A percentile compares a stretch with the other conserved stretches of the same genome.
These are phyloP conservation scores for Himalopsyche phryganea DNA, from an alignment of 1,140 invertebrate species.

Conservation along the genomic window DNA sequence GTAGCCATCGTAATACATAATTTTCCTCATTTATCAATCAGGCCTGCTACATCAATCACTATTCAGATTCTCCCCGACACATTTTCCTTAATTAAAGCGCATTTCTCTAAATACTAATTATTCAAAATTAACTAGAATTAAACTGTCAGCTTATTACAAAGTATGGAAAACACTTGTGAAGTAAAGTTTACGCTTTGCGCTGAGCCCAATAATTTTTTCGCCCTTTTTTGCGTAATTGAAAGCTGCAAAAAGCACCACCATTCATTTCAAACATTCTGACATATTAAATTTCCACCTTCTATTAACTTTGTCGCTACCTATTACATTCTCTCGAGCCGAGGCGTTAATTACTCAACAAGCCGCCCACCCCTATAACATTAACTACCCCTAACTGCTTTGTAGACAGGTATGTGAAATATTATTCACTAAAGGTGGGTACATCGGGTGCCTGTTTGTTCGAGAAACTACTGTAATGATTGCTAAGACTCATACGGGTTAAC, in stretches of 20 bases:
- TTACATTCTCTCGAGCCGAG: conserved; percentile 7
- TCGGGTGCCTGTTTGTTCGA: neutral
- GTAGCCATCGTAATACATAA: too few species aligned
- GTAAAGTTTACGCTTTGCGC: neutral
- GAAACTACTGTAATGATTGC: neutral
- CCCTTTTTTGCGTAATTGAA: neutral
- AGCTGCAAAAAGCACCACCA: neutral
- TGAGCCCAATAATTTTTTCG: neutral
- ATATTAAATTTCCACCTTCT: conserved; percentile 13
- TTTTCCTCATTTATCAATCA: too few species aligned
- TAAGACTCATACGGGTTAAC: too few species aligned
- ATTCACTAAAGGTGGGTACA: neutral
- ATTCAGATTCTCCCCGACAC: too few species aligned
- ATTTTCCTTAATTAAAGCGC: too few species aligned
- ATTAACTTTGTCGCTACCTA: conserved; percentile 17
- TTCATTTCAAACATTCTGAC: neutral
- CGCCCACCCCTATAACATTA: conserved; percentile 3
- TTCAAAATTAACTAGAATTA: too few species aligned
- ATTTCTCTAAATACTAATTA: too few species aligned
- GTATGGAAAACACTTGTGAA: too few species aligned
- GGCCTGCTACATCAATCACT: too few species aligned
- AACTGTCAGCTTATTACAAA: too few species aligned
- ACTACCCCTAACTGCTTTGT: conserved; percentile 1
- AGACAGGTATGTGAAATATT: conserved; percentile 11
- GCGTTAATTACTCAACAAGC: conserved; percentile 10